Base-by-base conservation (phyloP, 2,113 vertebrate species). In the Pseudopodoces humilis region DNA sequence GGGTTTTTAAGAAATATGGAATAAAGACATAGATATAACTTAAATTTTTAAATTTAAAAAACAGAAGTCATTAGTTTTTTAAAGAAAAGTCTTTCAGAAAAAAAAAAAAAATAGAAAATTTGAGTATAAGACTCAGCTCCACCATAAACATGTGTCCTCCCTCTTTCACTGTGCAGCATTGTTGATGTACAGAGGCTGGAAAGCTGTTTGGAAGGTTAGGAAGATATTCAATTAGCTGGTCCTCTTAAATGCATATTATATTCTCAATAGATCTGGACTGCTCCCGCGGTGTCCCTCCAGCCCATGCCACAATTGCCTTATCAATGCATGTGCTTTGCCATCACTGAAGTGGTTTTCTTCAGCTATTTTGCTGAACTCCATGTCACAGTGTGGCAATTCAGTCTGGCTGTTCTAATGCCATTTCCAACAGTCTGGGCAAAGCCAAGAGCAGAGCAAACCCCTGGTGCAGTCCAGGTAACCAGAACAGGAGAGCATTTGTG, bases 351-450 rank as follows among this genome's bases (percentile, higher is more conserved):
- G 37, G 4, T 41, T 90, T 71, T n/a, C 25, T 49, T 39, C 44
- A 60, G 7, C 35, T 43, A 7, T 63, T 83, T 69, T 58, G 14
- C n/a, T 49, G 77, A 72, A 28, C 24, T 14, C 25, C 3, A 7
- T 13, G 20, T 25, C 33, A 27, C 11, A 21, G 2, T 0, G 2
- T 0, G 17, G 15, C 20, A 65, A 21, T 15, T 11, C 49, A 37
- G 10, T 6, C 35, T 59, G 22, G 49, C 35, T 79, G 55, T 2
- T 22, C 43, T 5, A 6, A 2, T 9, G n/a, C 33, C 17, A 1
- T 47, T 71, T 39, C 62, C 56, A 76, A 2, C 0, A 0, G 10
- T 7, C 27, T 1, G 1, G 25, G 39, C 24, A 43, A 65, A 15
- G 22, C 21, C 53, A 64, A 30, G 44, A 22, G 50, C 28, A 63